phyloP scores from a whole-genome alignment of 2,113 vertebrate genomes.

The Trachemys scripta region DNA sequence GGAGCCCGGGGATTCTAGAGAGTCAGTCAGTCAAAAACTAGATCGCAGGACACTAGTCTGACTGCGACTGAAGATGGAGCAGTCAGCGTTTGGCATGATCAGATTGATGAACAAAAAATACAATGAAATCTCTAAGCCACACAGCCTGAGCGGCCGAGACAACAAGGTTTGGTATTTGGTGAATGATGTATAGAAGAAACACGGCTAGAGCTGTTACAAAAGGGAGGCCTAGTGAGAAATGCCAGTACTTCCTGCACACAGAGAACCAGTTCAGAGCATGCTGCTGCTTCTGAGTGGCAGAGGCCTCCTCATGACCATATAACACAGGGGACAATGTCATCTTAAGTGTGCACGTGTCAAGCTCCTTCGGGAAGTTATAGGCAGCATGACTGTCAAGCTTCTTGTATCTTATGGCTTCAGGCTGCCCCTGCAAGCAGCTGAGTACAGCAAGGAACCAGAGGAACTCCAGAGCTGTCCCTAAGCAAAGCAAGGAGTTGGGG shows the following conservation, averaged over 20 bases:
- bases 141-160: background rate
- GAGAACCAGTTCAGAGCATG: background rate
- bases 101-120: background rate
- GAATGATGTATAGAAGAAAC: background rate
- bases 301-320: background rate
- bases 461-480: background rate
- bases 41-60: background rate
- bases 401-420: too few species aligned
- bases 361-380: background rate
- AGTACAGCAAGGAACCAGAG: background rate
- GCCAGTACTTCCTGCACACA: background rate
- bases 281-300: background rate
- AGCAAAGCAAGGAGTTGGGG: background rate
- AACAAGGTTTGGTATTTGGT: background rate
- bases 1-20: background rate
- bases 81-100: background rate
- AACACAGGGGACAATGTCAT: background rate
- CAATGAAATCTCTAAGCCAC: background rate
- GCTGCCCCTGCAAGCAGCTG: too few species aligned
- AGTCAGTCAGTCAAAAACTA: background rate
- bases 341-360: background rate
- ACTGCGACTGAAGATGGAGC: background rate
- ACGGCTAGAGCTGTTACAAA: background rate
- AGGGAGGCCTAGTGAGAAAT: background rate
- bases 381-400: background rate